These are phyloP conservation scores for Xenentodon cancila DNA, from an alignment of 2,797 vertebrate genomes.

Conservation along the genomic window DNA sequence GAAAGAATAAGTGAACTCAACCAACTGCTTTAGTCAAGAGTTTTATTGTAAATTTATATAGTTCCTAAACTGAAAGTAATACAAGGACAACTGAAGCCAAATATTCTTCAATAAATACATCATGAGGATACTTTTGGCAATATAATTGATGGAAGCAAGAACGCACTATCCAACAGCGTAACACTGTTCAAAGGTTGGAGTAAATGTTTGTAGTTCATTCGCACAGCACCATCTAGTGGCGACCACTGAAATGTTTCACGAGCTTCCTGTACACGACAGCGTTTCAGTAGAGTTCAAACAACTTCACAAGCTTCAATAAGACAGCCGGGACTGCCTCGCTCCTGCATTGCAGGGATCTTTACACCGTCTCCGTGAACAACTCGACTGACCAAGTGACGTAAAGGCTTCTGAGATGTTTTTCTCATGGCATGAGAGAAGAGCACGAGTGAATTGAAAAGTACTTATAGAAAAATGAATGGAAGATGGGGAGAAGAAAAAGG, in stretches of 20 bases:
- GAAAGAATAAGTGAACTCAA: neutral
- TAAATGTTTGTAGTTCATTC: conserved; percentile 59
- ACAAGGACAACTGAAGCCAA: conserved; percentile 66
- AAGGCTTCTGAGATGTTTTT: conserved; percentile 64
- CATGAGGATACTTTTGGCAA: conserved; percentile 71
- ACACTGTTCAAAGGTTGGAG: conserved; percentile 62
- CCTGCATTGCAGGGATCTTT: conserved; percentile 59
- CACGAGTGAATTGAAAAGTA: conserved; percentile 65
- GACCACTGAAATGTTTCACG: conserved; percentile 58
- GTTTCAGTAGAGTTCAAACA: conserved; percentile 39
- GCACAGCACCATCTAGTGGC: conserved; percentile 79
- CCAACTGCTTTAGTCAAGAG: conserved; percentile 45
- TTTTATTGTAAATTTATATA: conserved; percentile 79
- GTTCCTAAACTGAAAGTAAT: conserved; percentile 68
- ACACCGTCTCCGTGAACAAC: conserved; percentile 41
- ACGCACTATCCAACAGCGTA: conserved; percentile 55
- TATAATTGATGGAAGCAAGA: conserved; percentile 47
- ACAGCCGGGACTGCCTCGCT: conserved; percentile 30
- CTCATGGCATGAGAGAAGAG: conserved; percentile 68
- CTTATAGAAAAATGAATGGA: conserved; percentile 51
- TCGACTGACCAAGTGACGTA: conserved; percentile 53
- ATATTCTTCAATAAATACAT: conserved; percentile 76
- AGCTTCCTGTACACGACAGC: conserved; percentile 26
- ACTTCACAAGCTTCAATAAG: conserved; percentile 46
- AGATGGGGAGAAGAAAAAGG: conserved; percentile 8